Conservation (phyloP, 2,888 invertebrate species). For the Drosophila colorata region DNA sequence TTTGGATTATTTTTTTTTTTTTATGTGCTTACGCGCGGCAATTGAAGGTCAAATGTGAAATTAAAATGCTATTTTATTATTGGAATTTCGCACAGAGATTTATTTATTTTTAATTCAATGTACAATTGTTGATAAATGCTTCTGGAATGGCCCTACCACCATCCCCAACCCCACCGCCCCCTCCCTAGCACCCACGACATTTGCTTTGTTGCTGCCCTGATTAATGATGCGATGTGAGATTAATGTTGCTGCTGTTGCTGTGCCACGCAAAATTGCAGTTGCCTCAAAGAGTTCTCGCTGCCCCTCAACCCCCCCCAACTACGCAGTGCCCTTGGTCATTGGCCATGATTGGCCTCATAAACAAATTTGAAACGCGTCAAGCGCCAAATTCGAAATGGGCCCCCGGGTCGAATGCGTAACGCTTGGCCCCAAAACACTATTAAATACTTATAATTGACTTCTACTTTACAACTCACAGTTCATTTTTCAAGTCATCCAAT, state of each 20-base stretch:
- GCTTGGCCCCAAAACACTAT: constrained; percentile 8
- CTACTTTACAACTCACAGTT: constrained; percentile 8
- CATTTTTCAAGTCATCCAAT: neutral
- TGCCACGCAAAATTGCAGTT: constrained; percentile 57
- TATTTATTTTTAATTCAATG: constrained; percentile 68
- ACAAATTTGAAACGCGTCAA: constrained; percentile 27
- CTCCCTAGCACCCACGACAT: constrained; percentile 13
- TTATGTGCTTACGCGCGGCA: constrained; percentile 13
- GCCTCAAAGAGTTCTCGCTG: constrained; percentile 38
- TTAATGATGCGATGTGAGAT: constrained; percentile 71
- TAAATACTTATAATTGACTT: constrained; percentile 13
- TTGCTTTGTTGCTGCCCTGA: constrained; percentile 60
- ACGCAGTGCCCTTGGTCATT: constrained; percentile 13
- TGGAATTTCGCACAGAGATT: constrained; percentile 45
- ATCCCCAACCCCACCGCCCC: neutral
- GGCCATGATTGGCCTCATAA: constrained; percentile 38
- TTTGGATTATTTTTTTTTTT: constrained; percentile 31
- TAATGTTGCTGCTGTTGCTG: constrained; percentile 56
- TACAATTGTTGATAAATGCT: constrained; percentile 74
- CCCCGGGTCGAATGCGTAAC: constrained; percentile 35
- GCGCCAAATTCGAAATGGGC: constrained; percentile 20
- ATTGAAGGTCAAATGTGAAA: constrained; percentile 55
- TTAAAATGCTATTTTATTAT: constrained; percentile 47
- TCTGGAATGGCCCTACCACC: constrained; percentile 20
- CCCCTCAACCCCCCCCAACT: neutral